Base-by-base conservation (phyloP, 1,140 invertebrate species). In the Zaprionus davidi region DNA sequence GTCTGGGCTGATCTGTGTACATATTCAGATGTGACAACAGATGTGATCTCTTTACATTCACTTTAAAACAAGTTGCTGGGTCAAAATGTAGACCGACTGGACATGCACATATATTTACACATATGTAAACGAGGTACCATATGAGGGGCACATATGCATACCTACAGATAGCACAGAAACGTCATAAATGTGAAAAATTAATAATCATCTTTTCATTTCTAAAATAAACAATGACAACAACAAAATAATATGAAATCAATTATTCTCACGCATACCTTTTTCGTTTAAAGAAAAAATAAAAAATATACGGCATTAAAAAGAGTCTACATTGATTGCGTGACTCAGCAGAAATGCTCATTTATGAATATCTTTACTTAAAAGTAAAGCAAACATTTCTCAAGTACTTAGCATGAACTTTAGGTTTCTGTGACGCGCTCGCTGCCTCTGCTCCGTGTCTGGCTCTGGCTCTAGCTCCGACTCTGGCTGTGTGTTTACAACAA, bases 211-310 rank as follows among this genome's bases (percentile, higher is more conserved):
- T 69, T 70, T 75, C 65, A 78, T 78, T 75, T 75, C 55, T 74
- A 64, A 78, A 78, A 76, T 38, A 78, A 75, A 78, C 71, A 78
- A 78, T 78, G 75, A 77, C 75, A 77, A 77, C 75, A 77, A 57
- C 70, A 73, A 73, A 67, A 77, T 77, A 77, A 77, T 77, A 57
- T 77, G 44, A 77, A 77, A 77, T 77, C 75, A 77, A 77, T 77
- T 77, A 77, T 77, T 77, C 75, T 77, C 75, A 77, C 75, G 75
- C 70, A 77, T 68, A 77, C 75, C 75, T 77, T 77, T 77, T 73
- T 60, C 49, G 31, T 73, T 57, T 73, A 53, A 53, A 53, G 51
- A 26, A 53, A 53, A 53, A 53, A 63, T 67, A 58, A 53, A 46
- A 73, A 72, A 77, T 53, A 76, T 73, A 66, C 58, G 34, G 57